These are phyloP conservation scores for Hippoglossus hippoglossus DNA, from an alignment of 2,797 vertebrate genomes.

Conservation along the genomic window DNA sequence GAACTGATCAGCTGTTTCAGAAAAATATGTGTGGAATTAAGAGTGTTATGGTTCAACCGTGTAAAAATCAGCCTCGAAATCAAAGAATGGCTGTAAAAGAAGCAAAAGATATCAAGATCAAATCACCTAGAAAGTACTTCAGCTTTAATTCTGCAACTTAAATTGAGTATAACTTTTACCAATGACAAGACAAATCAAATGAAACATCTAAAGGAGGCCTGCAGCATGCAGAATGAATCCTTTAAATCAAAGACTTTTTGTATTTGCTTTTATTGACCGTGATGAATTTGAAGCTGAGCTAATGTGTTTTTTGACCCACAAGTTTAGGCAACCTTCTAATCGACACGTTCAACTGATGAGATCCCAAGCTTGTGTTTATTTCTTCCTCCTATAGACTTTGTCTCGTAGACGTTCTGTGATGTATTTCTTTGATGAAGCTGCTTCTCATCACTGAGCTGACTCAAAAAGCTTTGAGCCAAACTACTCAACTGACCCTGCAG, in stretches of 20 bases:
- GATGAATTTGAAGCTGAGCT: constrained; percentile 24
- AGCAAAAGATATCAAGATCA: too few species aligned
- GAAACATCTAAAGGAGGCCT: too few species aligned
- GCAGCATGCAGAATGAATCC: too few species aligned
- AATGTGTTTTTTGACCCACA: neutral
- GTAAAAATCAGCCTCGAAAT: constrained; percentile 38
- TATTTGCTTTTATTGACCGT: constrained; percentile 14
- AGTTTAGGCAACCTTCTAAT: constrained; percentile 28
- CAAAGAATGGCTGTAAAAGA: constrained; percentile 8
- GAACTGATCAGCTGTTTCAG: constrained; percentile 41
- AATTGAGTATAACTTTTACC: too few species aligned
- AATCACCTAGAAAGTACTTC: neutral
- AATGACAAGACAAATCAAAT: neutral
- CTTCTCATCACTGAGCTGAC: constrained; percentile 61
- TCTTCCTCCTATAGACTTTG: constrained; percentile 39
- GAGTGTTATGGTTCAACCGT: constrained; percentile 12
- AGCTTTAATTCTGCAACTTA: too few species aligned
- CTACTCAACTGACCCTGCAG: neutral
- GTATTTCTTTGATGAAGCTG: constrained; percentile 60
- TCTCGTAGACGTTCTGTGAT: constrained; percentile 47
- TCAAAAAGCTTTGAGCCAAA: constrained; percentile 16
- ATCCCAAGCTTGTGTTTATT: constrained; percentile 28
- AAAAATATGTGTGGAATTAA: constrained; percentile 27
- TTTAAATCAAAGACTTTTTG: neutral
- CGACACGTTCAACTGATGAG: neutral